Base-by-base conservation (phyloP, 2,113 vertebrate genomes). In the Nipponia nippon region DNA sequence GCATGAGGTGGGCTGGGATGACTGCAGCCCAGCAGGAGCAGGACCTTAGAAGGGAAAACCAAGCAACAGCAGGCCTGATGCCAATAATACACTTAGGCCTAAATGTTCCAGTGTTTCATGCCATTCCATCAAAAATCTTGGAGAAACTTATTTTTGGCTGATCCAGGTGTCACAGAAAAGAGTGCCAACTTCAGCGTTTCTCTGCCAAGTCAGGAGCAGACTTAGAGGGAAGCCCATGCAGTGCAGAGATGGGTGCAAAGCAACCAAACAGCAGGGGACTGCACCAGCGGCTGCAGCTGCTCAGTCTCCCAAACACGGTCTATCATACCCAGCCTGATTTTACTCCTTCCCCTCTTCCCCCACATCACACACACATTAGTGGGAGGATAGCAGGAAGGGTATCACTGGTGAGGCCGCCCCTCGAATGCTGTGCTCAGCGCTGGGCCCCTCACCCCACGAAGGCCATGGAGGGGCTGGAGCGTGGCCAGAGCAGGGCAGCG, bases 161-260 rank as follows among this genome's bases (percentile, higher is more conserved):
- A 90, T 86, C 56, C 44, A 77, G 44, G 40, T 44, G 52, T 66
- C 86, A 71, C 26, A 89, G 90, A 61, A 63, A 71, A 79, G 72
- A 25, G 6, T 46, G 47, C 14, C 56, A 85, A 16, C 1, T 2
- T 8, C 78, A 78, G 47, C 3, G 47, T 15, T 82, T 65, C 47
- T 62, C 70, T 90, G 83, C 62, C 65, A 55, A 50, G 50, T 26
- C 44, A 49, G 75, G 29, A 93, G 26, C 36, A 87, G 61, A 36
- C 50, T 70, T 46, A 11, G 26, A 7, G 29, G 26, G 66, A 79
- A 53, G 25, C 56, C 62, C 6, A 0, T 4, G 0, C 2, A 1
- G 55, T 21, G 22, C 67, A 69, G 77, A 38, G 49, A n/a, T 58
- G 29, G 49, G 44, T 29, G 30, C 29, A 55, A 50, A 59, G 61